These are phyloP conservation scores for Syncerus caffer DNA, from an alignment of 2,797 vertebrate genomes.

Conservation along the genomic window DNA sequence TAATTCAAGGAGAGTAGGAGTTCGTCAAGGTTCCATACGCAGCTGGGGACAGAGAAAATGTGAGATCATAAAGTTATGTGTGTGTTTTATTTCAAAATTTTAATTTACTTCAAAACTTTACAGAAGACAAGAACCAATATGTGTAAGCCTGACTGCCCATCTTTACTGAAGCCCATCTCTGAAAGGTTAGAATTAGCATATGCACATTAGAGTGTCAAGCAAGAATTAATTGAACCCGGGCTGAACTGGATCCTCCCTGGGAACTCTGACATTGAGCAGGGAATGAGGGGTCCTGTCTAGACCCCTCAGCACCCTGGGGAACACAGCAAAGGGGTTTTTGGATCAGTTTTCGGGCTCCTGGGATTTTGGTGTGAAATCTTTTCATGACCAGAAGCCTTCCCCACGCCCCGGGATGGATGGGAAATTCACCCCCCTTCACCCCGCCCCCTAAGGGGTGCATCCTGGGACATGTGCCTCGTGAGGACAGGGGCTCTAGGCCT, in stretches of 20 bases:
- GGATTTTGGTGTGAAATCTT: not conserved
- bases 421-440: not conserved
- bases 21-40: not conserved
- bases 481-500: not conserved
- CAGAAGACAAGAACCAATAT: not conserved
- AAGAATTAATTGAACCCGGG: not conserved
- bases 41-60: not conserved
- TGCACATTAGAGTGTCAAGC: rapidly evolving
- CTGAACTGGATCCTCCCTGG: not conserved
- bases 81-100: not conserved
- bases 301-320: not conserved
- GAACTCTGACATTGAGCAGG: not conserved
- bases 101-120: not conserved
- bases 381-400: not conserved
- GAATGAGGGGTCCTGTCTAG: not conserved
- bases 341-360: not conserved
- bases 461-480: rapidly evolving
- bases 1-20: not conserved
- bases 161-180: not conserved
- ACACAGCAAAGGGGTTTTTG: rapidly evolving
- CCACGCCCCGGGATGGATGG: not conserved
- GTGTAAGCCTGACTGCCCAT: not conserved
- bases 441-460: not conserved
- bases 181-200: not conserved
- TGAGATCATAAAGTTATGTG: not conserved